Base-by-base conservation (phyloP, 1,140 invertebrate species). In the Drosophila burlai region DNA sequence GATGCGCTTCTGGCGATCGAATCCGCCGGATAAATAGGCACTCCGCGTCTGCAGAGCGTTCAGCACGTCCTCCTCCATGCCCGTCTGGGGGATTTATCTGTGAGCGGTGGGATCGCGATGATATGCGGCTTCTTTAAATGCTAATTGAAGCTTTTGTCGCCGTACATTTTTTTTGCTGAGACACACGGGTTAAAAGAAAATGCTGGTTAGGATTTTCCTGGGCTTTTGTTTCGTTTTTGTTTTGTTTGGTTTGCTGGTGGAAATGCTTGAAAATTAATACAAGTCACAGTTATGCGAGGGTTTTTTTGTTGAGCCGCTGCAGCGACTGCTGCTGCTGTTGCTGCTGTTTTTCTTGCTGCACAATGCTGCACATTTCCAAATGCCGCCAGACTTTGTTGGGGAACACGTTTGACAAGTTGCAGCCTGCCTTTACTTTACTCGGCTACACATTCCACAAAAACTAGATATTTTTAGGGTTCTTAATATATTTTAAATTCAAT, bases 1-100 rank as follows among this genome's bases (percentile, higher is more conserved):
- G 47, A 96, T 94, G 46, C 94, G 94, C 43, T 95, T 95, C 68
- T 95, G 94, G 43, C 94, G 94, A 93, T 96, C 96, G 68, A 94
- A 93, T 63, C 95, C 95, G 58, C 96, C 96, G 50, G 95, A 95
- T 64, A 96, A 91, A 81, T 94, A 94, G 62, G 94, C 95, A 73
- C 95, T 77, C 75, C 94, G 94, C 62, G 93, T 94, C 86, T 94
- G 93, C 79, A 95, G 84, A 58, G 93, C 93, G 75, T 93, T 93
- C 80, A 94, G 93, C 65, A 94, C 93, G 60, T 94, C 93, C 64
- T 92, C 91, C 63, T 94, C 94, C 92, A 93, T 93, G 26, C 47
- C 29, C 8, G 46, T 15, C 13, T 8, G n/a, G 42, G 40, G 34
- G 58, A 59, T 36, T 58, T 47, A 11, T 46, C 45, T 18, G 11